Base-by-base conservation (phyloP, 2,113 vertebrate species). In the Solea senegalensis region DNA sequence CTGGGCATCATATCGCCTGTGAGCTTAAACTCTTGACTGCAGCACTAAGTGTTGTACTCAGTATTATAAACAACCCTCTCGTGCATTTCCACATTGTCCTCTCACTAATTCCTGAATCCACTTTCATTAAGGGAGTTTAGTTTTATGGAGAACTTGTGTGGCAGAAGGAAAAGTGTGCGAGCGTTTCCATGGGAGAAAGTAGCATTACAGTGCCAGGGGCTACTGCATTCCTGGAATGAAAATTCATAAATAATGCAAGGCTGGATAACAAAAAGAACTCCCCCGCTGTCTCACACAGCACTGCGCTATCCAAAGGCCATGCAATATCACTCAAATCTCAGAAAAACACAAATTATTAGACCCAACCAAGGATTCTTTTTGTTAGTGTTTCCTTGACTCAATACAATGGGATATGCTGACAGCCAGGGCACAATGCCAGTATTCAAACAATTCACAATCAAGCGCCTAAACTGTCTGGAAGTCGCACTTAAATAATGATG, bases 201-300 rank as follows among this genome's bases (percentile, higher is more conserved):
- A 89, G 83, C 81, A 67, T 69, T 83, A 77, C 81, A 80, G 85
- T 84, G 92, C 92, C 91, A 89, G 82, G 73, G 90, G 90, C 90
- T 82, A 84, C 82, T 85, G 88, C 81, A 88, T 90, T 92, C 90
- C 88, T 91, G 90, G 90, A 92, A 92, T 91, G 90, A 93, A 91
- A 89, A 88, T 86, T 90, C 80, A 90, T 92, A 91, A 93, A 93
- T 93, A 93, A 92, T 93, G 90, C 91, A 93, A 54, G 69, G 64
- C 69, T 81, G 83, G 90, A 88, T 90, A 92, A 93, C 90, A 92
- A 92, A 93, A 92, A 91, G 85, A 89, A 88, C 89, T 85, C 85
- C 83, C 91, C 85, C 72, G 76, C 86, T 79, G 87, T 85, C 84
- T 88, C 60, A 21, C 87, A 83, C 84, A 78, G 85, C 61, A 73